Percentiles rank a stretch among this genome's conserved stretches.
phyloP scores from a whole-genome alignment of 2,888 invertebrate species.

The Lycaena phlaeas region DNA sequence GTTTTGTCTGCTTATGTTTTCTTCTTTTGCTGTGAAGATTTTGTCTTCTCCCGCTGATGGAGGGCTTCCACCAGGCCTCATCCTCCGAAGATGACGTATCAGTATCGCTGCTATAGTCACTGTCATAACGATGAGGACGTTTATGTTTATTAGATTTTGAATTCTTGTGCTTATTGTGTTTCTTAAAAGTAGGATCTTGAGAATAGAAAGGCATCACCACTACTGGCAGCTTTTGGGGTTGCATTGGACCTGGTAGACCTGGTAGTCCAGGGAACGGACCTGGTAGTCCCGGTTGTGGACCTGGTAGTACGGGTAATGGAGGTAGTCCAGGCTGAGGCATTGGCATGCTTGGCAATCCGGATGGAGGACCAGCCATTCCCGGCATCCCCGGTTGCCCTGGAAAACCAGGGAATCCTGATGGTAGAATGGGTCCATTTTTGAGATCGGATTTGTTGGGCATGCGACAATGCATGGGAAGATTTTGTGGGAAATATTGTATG shows the following conservation, averaged over 20 bases:
- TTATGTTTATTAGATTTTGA: slow-evolving; percentile 17
- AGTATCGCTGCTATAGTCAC: slow-evolving; percentile 24
- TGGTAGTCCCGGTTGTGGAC: slow-evolving; percentile 12
- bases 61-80: slow-evolving; percentile 33
- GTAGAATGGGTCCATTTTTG: slow-evolving; percentile 12
- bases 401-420: slow-evolving; percentile 18
- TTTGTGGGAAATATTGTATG: slow-evolving; percentile 49
- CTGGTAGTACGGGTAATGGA: slow-evolving; percentile 15
- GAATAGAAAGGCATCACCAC: slow-evolving; percentile 65
- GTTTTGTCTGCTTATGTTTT: slow-evolving; percentile 25
- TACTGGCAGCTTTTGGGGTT: slow-evolving; percentile 47
- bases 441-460: slow-evolving; percentile 32
- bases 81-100: slow-evolving; percentile 30
- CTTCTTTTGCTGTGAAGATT: slow-evolving; percentile 22
- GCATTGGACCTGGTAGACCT: slow-evolving; percentile 16
- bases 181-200: slow-evolving; percentile 38
- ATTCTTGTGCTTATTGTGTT: slow-evolving; percentile 20
- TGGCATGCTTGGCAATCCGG: slow-evolving; percentile 23
- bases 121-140: slow-evolving; percentile 17
- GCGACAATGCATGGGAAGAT: slow-evolving; percentile 59
- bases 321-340: slow-evolving; percentile 16
- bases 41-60: slow-evolving; percentile 14
- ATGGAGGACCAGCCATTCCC: slow-evolving; percentile 23
- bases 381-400: slow-evolving; percentile 26
- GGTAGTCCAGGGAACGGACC: slow-evolving; percentile 18